Evolutionary conservation across 2,888 invertebrate genomes (phyloP), one percentile per base, ranked within the genome.

Genomic region (Atethmia centrago): DNA sequence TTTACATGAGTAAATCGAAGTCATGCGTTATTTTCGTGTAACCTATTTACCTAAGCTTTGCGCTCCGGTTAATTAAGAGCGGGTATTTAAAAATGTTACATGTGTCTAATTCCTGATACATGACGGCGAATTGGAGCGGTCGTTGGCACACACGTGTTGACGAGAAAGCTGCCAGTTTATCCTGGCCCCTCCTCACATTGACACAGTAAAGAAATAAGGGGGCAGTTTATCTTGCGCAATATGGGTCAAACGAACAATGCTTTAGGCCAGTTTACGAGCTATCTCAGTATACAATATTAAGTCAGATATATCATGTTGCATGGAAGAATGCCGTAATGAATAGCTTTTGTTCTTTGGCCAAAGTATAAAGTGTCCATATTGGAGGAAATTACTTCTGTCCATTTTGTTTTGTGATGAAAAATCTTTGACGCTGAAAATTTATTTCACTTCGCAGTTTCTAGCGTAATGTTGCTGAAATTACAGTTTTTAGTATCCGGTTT

Each of bases 41-140:
- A 90, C 92, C 91, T 87, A 91, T 89, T 90, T 90, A 89, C 88
- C 87, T 87, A 90, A 88, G 85, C 84, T 78, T 71, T 79, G 75
- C 80, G 88, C 78, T 83, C 76, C 61, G 74, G 87, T 84, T 92
- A 90, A 91, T 92, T 91, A 90, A 84, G 89, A 87, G 74, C 86
- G 85, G 58, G 83, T 88, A 88, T 91, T 90, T 88, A 89, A 91
- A 91, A 90, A 88, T 80, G 89, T 90, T 88, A 89, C 88, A 88
- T 88, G 86, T 88, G 86, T 88, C 88, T 86, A 83, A 88, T 86
- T 85, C 79, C 85, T 88, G 86, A 87, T 89, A 87, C 87, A 85
- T 73, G 80, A 64, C 73, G 76, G 78, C 47, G 80, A 92, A 90
- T 78, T 90, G 83, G 92, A 90, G 79, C 93, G 93, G 93, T 90